Conservation (phyloP, 2,113 vertebrate genomes). For the Suricata suricatta region DNA sequence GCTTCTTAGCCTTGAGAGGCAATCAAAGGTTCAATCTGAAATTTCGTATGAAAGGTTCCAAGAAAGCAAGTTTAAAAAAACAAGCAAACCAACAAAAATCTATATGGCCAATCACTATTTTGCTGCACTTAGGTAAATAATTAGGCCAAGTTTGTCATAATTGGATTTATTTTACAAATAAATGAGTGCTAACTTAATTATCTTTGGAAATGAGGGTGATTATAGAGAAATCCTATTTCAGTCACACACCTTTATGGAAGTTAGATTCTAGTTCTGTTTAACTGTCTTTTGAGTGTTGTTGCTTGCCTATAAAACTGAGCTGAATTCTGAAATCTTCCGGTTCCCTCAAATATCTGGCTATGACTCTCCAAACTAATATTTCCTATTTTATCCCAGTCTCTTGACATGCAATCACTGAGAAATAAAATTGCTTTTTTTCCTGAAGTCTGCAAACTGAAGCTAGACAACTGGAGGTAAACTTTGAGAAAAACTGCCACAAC, state of each 20-base stretch:
- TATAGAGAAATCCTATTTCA: background rate
- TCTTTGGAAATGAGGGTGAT: background rate
- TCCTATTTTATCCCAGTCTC: background rate
- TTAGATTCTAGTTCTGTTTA: background rate
- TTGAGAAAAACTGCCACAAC: background rate
- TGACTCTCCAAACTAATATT: background rate
- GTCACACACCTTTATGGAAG: background rate
- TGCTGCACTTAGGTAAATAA: background rate
- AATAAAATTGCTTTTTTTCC: background rate
- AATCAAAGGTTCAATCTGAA: background rate
- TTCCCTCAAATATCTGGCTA: background rate
- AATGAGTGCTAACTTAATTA: background rate
- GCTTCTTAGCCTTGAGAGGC: background rate
- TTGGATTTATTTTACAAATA: background rate
- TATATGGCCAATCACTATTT: background rate
- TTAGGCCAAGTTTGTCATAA: background rate
- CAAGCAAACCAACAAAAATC: background rate
- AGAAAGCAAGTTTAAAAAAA: background rate
- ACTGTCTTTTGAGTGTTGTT: background rate
- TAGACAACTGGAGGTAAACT: background rate
- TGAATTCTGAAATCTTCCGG: background rate
- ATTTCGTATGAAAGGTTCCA: background rate
- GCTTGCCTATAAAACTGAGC: background rate
- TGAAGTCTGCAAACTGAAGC: background rate
- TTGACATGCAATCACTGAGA: background rate